These are phyloP conservation scores for Pocillopora meandrina DNA, from an alignment of 92 coral and sea anemone genomes.

Conservation along the genomic window DNA sequence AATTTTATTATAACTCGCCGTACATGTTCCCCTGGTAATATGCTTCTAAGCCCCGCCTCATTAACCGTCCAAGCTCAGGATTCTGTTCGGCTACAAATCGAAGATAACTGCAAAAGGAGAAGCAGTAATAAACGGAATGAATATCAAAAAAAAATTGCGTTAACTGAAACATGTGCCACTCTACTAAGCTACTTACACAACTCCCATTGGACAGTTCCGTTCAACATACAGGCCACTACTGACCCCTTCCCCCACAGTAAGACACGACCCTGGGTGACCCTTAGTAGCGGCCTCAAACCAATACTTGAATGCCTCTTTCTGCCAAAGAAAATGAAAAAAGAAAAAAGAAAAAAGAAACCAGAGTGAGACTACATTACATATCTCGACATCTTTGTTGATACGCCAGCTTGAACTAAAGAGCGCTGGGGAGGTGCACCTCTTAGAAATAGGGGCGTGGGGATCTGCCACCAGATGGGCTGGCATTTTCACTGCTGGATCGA, in stretches of 20 bases:
- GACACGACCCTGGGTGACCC: constrained; percentile 92
- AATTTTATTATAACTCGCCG: neutral
- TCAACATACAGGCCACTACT: constrained; percentile 75
- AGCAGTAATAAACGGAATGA: neutral
- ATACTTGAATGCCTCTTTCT: constrained; percentile 76
- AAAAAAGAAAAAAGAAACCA: neutral
- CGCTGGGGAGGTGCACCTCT: no score
- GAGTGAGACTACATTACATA: neutral
- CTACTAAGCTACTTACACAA: constrained; percentile 67
- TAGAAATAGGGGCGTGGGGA: no score
- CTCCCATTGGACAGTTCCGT: constrained; percentile 71
- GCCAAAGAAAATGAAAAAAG: neutral
- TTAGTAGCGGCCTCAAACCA: constrained; percentile 86
- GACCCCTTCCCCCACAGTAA: constrained; percentile 87
- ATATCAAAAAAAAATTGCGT: neutral
- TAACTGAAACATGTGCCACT: neutral
- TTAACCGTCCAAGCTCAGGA: constrained; percentile 85
- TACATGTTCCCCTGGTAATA: constrained; percentile 76
- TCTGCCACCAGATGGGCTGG: no score
- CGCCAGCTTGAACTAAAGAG: no score
- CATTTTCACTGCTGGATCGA: no score
- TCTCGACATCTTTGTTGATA: no score
- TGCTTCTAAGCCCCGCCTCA: constrained; percentile 81
- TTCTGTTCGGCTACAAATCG: constrained; percentile 93
- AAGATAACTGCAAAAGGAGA: constrained; percentile 50